A percentile compares a stretch with the other conserved stretches of the same genome.
Conservation (phyloP, 1,140 invertebrate species). For the Macrobrachium nipponense region DNA sequence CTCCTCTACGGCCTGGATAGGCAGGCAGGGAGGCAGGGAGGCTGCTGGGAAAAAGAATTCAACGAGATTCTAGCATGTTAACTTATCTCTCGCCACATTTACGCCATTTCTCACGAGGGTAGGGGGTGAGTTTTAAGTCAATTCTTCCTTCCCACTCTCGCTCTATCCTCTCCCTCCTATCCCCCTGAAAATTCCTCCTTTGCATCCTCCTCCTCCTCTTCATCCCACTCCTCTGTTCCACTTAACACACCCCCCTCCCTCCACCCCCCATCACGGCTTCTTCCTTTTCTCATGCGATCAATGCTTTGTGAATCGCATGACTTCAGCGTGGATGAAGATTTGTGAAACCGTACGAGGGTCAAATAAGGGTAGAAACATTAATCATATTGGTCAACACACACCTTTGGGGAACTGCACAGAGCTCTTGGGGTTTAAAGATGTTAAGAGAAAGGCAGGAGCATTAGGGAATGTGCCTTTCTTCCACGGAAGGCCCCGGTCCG, state of each 20-base stretch:
- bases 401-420: slow-evolving; percentile 41
- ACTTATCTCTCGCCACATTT: no score
- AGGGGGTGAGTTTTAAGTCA: no score
- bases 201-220: no score
- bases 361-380: slow-evolving; percentile 57
- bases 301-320: slow-evolving; percentile 27
- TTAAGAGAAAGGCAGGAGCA: background rate
- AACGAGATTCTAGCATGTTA: no score
- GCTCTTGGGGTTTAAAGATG: slow-evolving; percentile 22
- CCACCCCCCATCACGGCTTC: background rate
- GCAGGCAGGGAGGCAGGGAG: no score
- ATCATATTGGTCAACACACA: slow-evolving; percentile 61
- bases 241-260: background rate
- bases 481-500: background rate
- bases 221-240: background rate
- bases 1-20: no score
- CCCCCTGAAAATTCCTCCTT: no score
- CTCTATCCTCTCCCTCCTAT: no score
- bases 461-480: slow-evolving; percentile 28
- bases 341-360: slow-evolving; percentile 53
- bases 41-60: no score
- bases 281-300: slow-evolving; percentile 19
- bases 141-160: no score
- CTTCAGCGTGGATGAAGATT: slow-evolving; percentile 25
- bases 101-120: no score